A percentile compares a stretch with the other conserved stretches of the same genome.
phyloP scores from a whole-genome alignment of 2,888 invertebrate species.

The Dolichomitus sp. region DNA sequence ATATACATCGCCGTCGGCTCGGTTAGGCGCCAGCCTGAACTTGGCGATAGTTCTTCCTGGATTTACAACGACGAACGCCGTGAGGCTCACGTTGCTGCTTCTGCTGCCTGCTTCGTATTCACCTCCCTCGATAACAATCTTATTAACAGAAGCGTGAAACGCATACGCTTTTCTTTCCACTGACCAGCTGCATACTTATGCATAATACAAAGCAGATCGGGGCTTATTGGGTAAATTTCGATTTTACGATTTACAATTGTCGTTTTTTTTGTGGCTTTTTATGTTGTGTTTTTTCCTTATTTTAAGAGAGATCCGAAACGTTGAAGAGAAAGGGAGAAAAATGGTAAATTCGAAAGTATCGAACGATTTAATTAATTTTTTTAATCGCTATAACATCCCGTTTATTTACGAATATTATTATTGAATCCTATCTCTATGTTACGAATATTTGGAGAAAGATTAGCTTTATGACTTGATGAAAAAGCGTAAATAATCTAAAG shows the following conservation, averaged over 20 bases:
- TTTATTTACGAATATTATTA: no score
- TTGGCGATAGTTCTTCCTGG: constrained; percentile 62
- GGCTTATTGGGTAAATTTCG: neutral
- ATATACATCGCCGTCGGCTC: constrained; percentile 35
- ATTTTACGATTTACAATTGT: neutral
- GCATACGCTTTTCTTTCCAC: constrained; percentile 55
- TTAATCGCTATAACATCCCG: no score
- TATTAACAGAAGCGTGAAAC: constrained; percentile 73
- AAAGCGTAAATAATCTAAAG: neutral
- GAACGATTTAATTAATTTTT: no score
- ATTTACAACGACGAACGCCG: constrained; percentile 38
- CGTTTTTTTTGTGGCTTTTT: no score
- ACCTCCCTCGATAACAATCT: constrained; percentile 69
- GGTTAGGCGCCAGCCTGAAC: constrained; percentile 64
- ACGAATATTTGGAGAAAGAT: no score
- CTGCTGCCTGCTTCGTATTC: constrained; percentile 34
- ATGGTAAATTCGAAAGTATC: no score
- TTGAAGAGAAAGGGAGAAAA: no score
- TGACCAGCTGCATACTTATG: constrained; percentile 27
- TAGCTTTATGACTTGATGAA: no score
- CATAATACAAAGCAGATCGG: constrained; percentile 8
- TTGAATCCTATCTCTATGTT: no score
- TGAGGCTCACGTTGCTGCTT: neutral
- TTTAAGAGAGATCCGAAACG: no score
- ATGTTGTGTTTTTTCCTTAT: no score